phyloP scores from a whole-genome alignment of 2,888 invertebrate species.

The Gryllus longicercus region DNA sequence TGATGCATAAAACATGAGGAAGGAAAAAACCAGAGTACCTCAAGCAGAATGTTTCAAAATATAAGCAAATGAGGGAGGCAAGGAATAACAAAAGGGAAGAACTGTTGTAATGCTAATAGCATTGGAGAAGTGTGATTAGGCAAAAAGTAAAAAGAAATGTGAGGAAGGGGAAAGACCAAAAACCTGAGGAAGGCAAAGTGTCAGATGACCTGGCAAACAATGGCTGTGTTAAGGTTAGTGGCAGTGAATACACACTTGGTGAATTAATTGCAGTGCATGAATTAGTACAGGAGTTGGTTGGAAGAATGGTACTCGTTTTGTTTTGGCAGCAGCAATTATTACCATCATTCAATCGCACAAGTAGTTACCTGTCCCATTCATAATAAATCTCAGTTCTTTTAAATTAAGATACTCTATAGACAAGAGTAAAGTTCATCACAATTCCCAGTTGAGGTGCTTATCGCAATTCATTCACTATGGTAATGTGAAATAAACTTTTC shows the following conservation, averaged over 20 bases:
- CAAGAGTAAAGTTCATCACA: background rate
- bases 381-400: background rate
- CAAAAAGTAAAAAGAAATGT: no score
- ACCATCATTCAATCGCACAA: constrained; percentile 2
- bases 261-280: no score
- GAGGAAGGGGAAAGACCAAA: background rate
- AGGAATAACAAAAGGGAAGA: no score
- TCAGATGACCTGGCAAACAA: background rate
- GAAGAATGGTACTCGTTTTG: background rate
- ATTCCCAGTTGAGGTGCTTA: constrained; percentile 2
- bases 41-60: no score
- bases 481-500: constrained; percentile 8
- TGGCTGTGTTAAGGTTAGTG: no score
- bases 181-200: background rate
- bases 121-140: no score
- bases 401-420: background rate
- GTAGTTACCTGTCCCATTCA: constrained; percentile 8
- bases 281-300: background rate
- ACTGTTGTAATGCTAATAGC: no score
- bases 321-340: constrained; percentile 3
- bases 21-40: no score
- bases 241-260: no score
- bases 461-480: constrained; percentile 11
- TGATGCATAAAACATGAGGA: no score
- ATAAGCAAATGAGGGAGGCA: no score